Conservation (phyloP, 2,888 invertebrate species). For the Pedicia rivosa region DNA sequence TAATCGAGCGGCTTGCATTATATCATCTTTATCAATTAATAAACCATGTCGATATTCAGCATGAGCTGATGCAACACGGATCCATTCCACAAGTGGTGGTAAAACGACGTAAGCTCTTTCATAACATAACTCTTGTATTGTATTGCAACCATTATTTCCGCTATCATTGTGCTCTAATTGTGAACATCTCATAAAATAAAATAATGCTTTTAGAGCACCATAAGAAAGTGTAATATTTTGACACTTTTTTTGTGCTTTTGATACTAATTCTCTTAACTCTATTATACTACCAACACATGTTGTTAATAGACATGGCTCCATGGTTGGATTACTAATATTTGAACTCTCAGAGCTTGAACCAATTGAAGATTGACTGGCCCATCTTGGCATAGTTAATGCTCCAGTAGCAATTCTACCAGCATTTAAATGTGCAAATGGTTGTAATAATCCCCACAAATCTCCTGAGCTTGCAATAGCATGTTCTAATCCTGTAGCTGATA, state of each 20-base stretch:
- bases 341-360: constrained; percentile 34
- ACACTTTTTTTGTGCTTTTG: constrained; percentile 38
- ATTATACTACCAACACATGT: constrained; percentile 76
- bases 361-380: constrained; percentile 56
- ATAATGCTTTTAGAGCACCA: constrained; percentile 61
- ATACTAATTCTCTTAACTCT: constrained; percentile 60
- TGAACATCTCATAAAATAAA: constrained; percentile 86
- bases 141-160: constrained; percentile 18
- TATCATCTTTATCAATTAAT: constrained; percentile 68
- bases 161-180: constrained; percentile 56
- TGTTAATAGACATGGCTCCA: constrained; percentile 60
- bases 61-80: constrained; percentile 68
- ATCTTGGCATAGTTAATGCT: constrained; percentile 66
- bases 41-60: constrained; percentile 63
- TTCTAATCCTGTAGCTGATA: constrained; percentile 67
- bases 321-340: constrained; percentile 22
- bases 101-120: constrained; percentile 76
- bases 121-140: constrained; percentile 59
- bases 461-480: constrained; percentile 74
- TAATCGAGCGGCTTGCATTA: constrained; percentile 73
- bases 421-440: constrained; percentile 81
- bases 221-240: constrained; percentile 35
- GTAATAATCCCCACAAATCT: constrained; percentile 77
- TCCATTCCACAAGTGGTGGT: constrained; percentile 84
- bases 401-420: constrained; percentile 79